Evolutionary conservation across 2,113 vertebrate species (phyloP), one percentile per base, ranked within the genome.

Genomic region (Mobula hypostoma): DNA sequence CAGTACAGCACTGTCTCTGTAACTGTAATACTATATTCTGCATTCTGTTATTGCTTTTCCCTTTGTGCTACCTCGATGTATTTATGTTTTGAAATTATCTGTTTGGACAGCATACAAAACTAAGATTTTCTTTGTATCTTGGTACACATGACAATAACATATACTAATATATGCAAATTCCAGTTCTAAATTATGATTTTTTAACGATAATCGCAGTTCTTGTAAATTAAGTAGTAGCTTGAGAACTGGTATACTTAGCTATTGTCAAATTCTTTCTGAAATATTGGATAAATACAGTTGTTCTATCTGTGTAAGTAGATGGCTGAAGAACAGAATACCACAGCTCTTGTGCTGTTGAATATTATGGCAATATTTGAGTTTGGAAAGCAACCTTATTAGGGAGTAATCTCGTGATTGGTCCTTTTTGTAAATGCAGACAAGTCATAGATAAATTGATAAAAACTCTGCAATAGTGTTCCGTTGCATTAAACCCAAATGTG

Each of bases 301-400:
- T 92, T 68, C n/a, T 40, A 92, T 92, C 21, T 70, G 66, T 92
- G 88, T 70, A 92, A 92, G 70, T 40, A 70, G 15, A 92, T 92
- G 17, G 68, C 66, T 70, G 88, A 70, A 92, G 32, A 70, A 92
- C 32, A 92, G 88, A 15, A 92, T 72, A 40, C 63, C 66, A 19
- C 19, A 40, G 17, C 88, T 72, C 88, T 92, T 21, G 88, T 92
- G 63, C 9, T 63, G 21, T 92, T 92, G 36, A n/a, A 63, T 92
- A 92, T 92, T 92, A 92, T 92, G 63, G 88, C 88, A 70, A 92
- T 72, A 92, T 68, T 72, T 92, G 88, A 92, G 88, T 29, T 92
- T 70, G 66, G 63, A 72, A 36, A 70, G 36, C 68, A 92, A 40
- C 63, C 88, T 92, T 92, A 70, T 70, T 70, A 70, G 63, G 88